phyloP scores from a whole-genome alignment of 1,140 invertebrate genomes.

The Drosophila mayri region DNA sequence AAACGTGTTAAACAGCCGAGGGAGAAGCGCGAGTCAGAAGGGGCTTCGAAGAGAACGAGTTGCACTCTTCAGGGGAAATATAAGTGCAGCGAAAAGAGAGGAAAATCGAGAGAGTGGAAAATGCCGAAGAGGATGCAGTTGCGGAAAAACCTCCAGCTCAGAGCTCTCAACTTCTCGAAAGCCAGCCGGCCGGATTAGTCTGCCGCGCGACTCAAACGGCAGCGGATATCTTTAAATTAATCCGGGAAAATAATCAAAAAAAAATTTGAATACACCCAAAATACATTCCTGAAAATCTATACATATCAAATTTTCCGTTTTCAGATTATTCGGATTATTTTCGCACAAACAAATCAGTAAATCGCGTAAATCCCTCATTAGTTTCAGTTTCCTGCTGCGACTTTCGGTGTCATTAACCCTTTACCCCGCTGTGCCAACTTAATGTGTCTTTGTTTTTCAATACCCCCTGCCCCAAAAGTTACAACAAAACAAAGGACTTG shows the following conservation, averaged over 20 bases:
- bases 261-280: constrained; percentile 25
- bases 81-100: constrained; percentile 58
- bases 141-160: constrained; percentile 34
- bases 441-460: constrained; percentile 31
- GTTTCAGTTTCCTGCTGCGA: constrained; percentile 7
- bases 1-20: constrained; percentile 43
- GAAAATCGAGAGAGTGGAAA: constrained; percentile 23
- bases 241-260: constrained; percentile 4
- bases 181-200: constrained; percentile 69
- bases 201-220: constrained; percentile 69
- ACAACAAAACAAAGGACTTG: constrained; percentile 34
- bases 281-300: constrained; percentile 42
- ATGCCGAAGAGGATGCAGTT: constrained; percentile 38
- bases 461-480: neutral
- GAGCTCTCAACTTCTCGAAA: constrained; percentile 48
- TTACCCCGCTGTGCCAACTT: constrained; percentile 8
- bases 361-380: constrained; percentile 17
- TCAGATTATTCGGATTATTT: constrained; percentile 2
- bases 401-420: constrained; percentile 46
- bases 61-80: constrained; percentile 21
- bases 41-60: constrained; percentile 4
- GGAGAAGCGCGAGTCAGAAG: neutral
- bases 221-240: constrained; percentile 31
- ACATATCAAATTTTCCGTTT: constrained; percentile 6
- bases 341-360: constrained; percentile 1